Evolutionary conservation across 2,113 vertebrate genomes (phyloP).

Genomic region (Nanorana parkeri): DNA sequence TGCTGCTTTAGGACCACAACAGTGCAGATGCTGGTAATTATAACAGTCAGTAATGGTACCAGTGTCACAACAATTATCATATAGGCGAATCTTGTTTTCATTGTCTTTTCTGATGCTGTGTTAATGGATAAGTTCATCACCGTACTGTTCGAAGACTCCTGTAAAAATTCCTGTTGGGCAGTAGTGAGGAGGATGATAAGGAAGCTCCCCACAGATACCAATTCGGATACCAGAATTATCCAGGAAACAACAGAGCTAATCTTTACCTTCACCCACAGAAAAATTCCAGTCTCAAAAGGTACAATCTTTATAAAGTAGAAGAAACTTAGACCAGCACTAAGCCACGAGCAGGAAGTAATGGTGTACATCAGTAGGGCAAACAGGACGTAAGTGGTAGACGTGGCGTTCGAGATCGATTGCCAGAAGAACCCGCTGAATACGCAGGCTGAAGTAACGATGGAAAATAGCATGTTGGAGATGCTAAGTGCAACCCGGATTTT

Average conservation of each 20-base stretch:
- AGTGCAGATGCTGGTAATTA: not conserved
- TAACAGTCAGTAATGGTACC: not conserved
- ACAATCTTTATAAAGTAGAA: conserved; percentile 32
- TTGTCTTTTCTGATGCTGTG: not conserved
- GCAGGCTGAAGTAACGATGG: not conserved
- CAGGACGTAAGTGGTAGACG: not conserved
- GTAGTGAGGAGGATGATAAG: not conserved
- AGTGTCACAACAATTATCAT: not conserved
- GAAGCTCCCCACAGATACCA: not conserved
- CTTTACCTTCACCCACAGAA: not conserved
- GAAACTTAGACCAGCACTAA: conserved; percentile 20
- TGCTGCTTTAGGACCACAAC: not conserved
- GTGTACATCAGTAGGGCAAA: not conserved
- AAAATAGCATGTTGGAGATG: conserved; percentile 1
- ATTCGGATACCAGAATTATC: not conserved
- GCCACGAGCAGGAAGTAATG: not conserved
- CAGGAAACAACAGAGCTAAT: not conserved
- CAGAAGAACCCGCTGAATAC: not conserved
- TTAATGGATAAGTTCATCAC: not conserved
- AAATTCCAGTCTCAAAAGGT: not conserved
- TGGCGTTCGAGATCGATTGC: no score
- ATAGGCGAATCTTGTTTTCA: not conserved
- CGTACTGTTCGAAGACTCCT: not conserved
- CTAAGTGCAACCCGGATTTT: not conserved
- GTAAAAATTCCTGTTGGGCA: not conserved